Percentiles rank a stretch among this genome's conserved stretches.
Evolutionary conservation across 2,113 vertebrate species (phyloP).

Genomic region (Hippocampus comes): DNA sequence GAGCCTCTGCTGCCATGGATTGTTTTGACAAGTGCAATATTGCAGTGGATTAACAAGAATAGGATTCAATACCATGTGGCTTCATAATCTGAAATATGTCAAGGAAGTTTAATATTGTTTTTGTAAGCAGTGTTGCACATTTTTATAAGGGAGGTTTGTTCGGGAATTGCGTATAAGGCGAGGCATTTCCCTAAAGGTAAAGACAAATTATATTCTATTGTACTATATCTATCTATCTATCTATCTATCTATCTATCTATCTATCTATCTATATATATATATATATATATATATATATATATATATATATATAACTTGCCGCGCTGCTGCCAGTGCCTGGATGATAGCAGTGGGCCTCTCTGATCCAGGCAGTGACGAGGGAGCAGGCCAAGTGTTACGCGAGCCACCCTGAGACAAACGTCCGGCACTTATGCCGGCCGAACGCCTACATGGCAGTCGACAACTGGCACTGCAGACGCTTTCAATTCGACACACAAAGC

Average conservation of each 20-base stretch:
- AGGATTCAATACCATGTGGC: constrained; percentile 29
- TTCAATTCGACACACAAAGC: constrained; percentile 65
- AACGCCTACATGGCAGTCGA: constrained; percentile 65
- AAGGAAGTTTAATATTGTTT: constrained; percentile 38
- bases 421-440: constrained; percentile 66
- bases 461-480: constrained; percentile 70
- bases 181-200: not conserved
- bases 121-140: constrained; percentile 9
- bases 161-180: constrained; percentile 2
- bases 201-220: not conserved
- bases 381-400: constrained; percentile 75
- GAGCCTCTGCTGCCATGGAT: constrained; percentile 13
- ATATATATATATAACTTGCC: constrained; percentile 15
- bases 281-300: not conserved
- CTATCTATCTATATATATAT: no score
- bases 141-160: constrained; percentile 9
- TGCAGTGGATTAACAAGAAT: constrained; percentile 44
- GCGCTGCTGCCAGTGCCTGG: constrained; percentile 68
- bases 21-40: constrained; percentile 42
- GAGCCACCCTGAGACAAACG: constrained; percentile 67
- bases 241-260: no score
- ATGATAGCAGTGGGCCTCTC: constrained; percentile 73
- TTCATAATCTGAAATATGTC: constrained; percentile 46
- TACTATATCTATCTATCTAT: no score
- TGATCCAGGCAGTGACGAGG: constrained; percentile 74